These are phyloP conservation scores for Rhinella marina DNA, from an alignment of 2,797 vertebrate genomes.

Conservation along the genomic window DNA sequence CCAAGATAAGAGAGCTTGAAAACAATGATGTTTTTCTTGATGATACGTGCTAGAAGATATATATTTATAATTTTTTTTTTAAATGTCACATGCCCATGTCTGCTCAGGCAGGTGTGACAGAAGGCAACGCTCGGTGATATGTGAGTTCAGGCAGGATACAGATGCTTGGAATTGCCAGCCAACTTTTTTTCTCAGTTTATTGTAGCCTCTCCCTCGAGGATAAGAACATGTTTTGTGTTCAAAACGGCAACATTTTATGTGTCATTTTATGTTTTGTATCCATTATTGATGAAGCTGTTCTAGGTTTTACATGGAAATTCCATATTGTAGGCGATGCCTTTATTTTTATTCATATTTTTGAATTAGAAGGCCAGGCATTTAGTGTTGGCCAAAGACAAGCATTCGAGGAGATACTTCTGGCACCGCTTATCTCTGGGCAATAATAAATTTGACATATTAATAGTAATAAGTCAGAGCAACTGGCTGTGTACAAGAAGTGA, in stretches of 20 bases:
- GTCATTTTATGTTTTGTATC: conserved; percentile 12
- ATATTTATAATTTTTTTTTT: conserved; percentile 67
- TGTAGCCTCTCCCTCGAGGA: conserved; percentile 49
- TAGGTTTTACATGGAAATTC: conserved; percentile 5
- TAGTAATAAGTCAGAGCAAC: too few relatives aligned
- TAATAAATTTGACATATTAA: too few relatives aligned
- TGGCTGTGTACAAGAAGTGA: too few relatives aligned
- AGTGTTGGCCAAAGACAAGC: too few relatives aligned
- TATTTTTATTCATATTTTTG: not conserved
- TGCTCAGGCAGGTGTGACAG: conserved; percentile 77
- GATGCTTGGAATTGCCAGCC: conserved; percentile 75
- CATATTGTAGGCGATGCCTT: not conserved
- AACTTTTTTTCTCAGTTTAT: conserved; percentile 67
- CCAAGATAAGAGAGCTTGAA: conserved; percentile 88
- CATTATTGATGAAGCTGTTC: conserved; percentile 1
- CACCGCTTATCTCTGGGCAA: too few relatives aligned
- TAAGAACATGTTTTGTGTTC: conserved; percentile 40
- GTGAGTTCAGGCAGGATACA: conserved; percentile 78
- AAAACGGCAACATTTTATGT: conserved; percentile 27
- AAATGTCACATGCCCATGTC: conserved; percentile 71
- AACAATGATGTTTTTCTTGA: conserved; percentile 95
- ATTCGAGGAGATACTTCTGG: too few relatives aligned
- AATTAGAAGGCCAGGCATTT: too few relatives aligned
- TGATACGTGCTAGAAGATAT: conserved; percentile 79
- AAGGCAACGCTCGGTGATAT: conserved; percentile 71